Conservation (phyloP, 1,140 invertebrate genomes). For the Lordiphosa mommai region DNA sequence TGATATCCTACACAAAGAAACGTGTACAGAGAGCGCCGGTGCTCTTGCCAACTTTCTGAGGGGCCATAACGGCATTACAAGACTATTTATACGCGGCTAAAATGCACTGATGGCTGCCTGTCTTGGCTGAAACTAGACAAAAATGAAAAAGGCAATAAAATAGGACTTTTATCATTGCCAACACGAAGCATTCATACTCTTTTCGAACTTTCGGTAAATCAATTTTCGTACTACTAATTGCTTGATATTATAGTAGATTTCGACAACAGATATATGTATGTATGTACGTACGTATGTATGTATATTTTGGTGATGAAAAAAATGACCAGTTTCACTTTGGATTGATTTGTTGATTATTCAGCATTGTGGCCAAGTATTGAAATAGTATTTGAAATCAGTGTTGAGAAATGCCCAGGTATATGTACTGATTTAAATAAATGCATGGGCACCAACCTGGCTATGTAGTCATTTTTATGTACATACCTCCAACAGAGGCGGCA, state of each 20-base stretch:
- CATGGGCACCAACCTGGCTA: too few relatives aligned
- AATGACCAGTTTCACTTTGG: too few relatives aligned
- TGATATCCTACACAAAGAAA: slow-evolving; percentile 33
- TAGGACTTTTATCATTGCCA: not conserved
- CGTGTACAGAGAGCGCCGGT: slow-evolving; percentile 13
- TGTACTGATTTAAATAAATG: too few relatives aligned
- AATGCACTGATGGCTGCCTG: slow-evolving; percentile 22
- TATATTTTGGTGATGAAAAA: too few relatives aligned
- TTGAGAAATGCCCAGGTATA: too few relatives aligned
- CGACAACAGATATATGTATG: too few relatives aligned
- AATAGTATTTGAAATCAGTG: too few relatives aligned
- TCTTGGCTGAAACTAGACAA: slow-evolving; percentile 31
- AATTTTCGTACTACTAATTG: not conserved
- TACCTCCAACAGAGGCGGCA: too few relatives aligned
- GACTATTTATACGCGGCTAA: slow-evolving; percentile 41
- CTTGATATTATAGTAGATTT: not conserved
- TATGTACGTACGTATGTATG: too few relatives aligned
- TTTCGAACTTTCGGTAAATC: not conserved
- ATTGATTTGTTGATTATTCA: too few relatives aligned
- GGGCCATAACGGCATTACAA: slow-evolving; percentile 41
- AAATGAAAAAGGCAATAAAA: slow-evolving; percentile 26
- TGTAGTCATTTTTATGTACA: too few relatives aligned
- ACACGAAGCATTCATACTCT: slow-evolving; percentile 13
- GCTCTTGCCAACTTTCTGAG: slow-evolving; percentile 38
- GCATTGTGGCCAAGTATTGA: too few relatives aligned